Base-by-base conservation (phyloP, 1,140 invertebrate species). In the Heterodera carotae region DNA sequence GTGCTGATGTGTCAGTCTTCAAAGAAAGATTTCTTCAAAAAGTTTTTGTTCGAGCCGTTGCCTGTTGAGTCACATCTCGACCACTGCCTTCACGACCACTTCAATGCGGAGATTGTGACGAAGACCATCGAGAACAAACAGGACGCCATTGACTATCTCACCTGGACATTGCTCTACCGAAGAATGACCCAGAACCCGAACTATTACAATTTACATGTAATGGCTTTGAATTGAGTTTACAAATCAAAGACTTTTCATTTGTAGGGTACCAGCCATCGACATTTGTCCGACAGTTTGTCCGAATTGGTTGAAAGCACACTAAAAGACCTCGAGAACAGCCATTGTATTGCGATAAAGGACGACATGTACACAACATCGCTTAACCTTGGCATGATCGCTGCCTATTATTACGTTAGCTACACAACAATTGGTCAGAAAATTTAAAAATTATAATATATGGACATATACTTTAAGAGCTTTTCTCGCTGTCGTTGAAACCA, bases 111-210 rank as follows among this genome's bases (percentile, higher is more conserved):
- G 90, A 97, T 99, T 72, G 96, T 99, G 0, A 99, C 97, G 0
- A 98, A 98, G 90, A 99, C 96, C 0, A 97, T 99, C 87, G 97
- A 99, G 89, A 99, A 99, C 89, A 99, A 99, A 89, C 97, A 99
- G 88, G 97, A 99, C 89, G 96, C 96, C 0, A 96, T 99, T 0
- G 97, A 99, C 90, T 99, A 99, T 86, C 90, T 99, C 2, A 99
- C 97, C 0, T 99, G 97, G 97, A 99, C 96, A 0, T 97, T 99
- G 90, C 89, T 99, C 0, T 99, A 99, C 87, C 90, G 96, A 22
- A 89, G 97, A 77, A 92, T 99, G 84, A 98, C 97, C 1, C 96
- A 98, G 89, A 99, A 99, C 90, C 97, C 97, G 10, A 99, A 99
- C 89, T 99, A 99, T 88, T 99, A 99, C 88, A 97, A 97, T 88